These are phyloP conservation scores for Opisthocomus hoazin DNA, from an alignment of 2,113 vertebrate species.

Conservation along the genomic window DNA sequence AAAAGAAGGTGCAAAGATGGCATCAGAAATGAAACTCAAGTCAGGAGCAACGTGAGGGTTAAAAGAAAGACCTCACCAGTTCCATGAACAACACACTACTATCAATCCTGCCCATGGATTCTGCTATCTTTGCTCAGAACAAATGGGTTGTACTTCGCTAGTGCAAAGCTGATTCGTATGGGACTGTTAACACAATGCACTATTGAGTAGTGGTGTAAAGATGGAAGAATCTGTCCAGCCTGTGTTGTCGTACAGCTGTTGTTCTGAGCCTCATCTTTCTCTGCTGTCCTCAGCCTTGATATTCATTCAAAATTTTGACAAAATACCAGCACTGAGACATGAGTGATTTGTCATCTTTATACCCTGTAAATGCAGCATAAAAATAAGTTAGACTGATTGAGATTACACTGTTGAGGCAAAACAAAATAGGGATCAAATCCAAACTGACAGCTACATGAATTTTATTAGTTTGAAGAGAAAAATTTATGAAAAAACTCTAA, in stretches of 20 bases:
- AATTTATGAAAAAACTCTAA: slow-evolving; percentile 50
- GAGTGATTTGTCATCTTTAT: slow-evolving; percentile 53
- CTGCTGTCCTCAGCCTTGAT: slow-evolving; percentile 8
- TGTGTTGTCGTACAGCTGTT: not conserved
- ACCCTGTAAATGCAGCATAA: slow-evolving; percentile 42
- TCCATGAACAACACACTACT: not conserved
- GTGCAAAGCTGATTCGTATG: not conserved
- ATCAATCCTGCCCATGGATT: not conserved
- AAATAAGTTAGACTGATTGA: slow-evolving; percentile 55
- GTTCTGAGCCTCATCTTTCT: not conserved
- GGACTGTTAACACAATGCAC: not conserved
- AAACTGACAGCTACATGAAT: slow-evolving; percentile 57
- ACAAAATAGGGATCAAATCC: slow-evolving; percentile 63
- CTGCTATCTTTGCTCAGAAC: not conserved
- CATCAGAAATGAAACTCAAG: not conserved
- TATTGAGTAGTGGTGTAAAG: not conserved
- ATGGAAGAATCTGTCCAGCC: not conserved
- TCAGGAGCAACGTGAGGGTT: not conserved
- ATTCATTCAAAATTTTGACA: slow-evolving; percentile 23
- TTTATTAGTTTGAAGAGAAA: slow-evolving; percentile 58
- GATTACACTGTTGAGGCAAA: slow-evolving; percentile 45
- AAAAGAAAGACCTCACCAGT: not conserved
- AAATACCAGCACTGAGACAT: slow-evolving; percentile 23
- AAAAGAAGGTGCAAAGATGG: not conserved
- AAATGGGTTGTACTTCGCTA: fast-evolving